Base-by-base conservation (phyloP, 2,888 invertebrate species). In the Eupithecia inturbata region DNA sequence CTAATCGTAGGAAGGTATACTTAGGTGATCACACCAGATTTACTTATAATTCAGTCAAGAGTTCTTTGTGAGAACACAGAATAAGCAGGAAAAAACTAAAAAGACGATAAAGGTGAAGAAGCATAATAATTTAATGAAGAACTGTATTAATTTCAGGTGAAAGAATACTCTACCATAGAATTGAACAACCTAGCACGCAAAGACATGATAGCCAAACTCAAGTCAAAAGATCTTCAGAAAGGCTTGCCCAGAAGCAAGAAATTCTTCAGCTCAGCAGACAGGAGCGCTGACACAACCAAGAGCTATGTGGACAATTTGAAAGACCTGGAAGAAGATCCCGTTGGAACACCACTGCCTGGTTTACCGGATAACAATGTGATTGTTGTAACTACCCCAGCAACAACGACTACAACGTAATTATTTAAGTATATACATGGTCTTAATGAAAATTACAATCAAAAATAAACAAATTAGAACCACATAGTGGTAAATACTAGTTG, bases 151-250 rank as follows among this genome's bases (percentile, higher is more conserved):
- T 84, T 82, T 31, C 83, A 94, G 94, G 81, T 92, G 4, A 93
- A 91, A 83, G 90, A 92, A 83, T 94, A 94, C 75, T 89, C 94
- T 31, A 88, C 90, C 0, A 92, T 91, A 77, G 92, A 94, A 79
- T 81, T 94, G 2, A 93, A 94, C 75, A 87, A 93, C 22, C 81
- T 94, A 71, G 89, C 90, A 1, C 86, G 91, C 45, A 89, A 88
- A 76, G 92, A 93, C 75, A 75, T 94, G 0, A 78, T 88, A 6
- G 68, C 77, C 0, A 86, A 84, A 26, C 68, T 93, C 2, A 88
- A 85, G 73, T 78, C 79, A 39, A 92, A 92, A 77, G 87, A 90
- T 62, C 79, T 82, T 31, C 78, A 79, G 0, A 91, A 92, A 83
- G 87, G 86, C 0, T 74, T 82, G 1, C 84, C 86, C 0, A 84